These are phyloP conservation scores for Synergus laeviventris DNA, from an alignment of 2,888 invertebrate species.

Conservation along the genomic window DNA sequence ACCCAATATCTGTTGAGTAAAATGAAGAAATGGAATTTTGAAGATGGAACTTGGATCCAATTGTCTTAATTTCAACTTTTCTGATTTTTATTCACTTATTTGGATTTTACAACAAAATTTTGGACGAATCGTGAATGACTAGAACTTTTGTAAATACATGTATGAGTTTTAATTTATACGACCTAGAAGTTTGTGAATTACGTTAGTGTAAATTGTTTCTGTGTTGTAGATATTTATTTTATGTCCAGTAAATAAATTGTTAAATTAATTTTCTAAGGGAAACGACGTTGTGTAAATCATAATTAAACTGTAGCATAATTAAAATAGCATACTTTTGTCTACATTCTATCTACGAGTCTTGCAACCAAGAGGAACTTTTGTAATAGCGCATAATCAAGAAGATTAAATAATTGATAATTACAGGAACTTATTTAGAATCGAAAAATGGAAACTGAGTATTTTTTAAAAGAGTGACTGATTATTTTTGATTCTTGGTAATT, in stretches of 20 bases:
- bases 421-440: constrained; percentile 9
- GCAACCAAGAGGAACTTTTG: background rate
- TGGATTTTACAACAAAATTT: constrained; percentile 37
- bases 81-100: constrained; percentile 20
- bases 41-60: too few species aligned
- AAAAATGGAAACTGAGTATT: constrained; percentile 17
- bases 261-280: constrained; percentile 13
- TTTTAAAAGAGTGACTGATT: constrained; percentile 19
- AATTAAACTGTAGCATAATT: background rate
- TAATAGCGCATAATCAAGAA: background rate
- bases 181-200: constrained; percentile 44
- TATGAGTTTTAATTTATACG: constrained; percentile 50
- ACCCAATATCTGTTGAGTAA: too few species aligned
- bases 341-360: background rate
- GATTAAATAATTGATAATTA: background rate
- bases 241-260: constrained; percentile 48
- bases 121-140: constrained; percentile 37
- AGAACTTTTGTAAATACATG: constrained; percentile 56
- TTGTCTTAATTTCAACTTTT: constrained; percentile 10
- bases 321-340: background rate
- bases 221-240: constrained; percentile 53
- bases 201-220: constrained; percentile 42
- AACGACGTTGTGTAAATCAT: constrained; percentile 1
- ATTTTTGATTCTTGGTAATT: constrained; percentile 11
- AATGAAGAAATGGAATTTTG: too few species aligned